These are phyloP conservation scores for Ellobius talpinus DNA, from an alignment of 2,113 vertebrate genomes.

Conservation along the genomic window DNA sequence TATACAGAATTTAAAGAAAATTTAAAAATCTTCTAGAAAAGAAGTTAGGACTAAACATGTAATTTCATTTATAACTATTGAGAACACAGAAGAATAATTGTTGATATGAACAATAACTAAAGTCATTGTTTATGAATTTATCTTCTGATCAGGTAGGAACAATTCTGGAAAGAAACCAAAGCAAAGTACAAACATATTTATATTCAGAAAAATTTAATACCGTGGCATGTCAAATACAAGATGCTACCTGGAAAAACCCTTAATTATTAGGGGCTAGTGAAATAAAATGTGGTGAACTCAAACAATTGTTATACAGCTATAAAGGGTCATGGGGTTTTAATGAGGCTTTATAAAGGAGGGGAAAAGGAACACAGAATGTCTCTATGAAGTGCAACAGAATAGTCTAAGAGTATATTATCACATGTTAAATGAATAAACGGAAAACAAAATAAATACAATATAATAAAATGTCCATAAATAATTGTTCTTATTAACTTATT, in stretches of 20 bases:
- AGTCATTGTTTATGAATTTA: background rate
- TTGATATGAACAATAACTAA: background rate
- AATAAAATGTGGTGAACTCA: background rate
- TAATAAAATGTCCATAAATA: background rate
- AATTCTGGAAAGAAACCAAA: background rate
- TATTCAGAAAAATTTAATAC: background rate
- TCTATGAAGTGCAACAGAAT: background rate
- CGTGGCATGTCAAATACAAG: background rate
- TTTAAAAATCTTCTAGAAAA: background rate
- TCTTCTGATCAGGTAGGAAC: background rate
- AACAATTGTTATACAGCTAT: background rate
- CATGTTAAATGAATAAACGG: background rate
- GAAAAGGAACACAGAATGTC: background rate
- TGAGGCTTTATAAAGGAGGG: background rate
- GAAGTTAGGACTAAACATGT: background rate
- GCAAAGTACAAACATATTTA: background rate
- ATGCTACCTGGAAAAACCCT: background rate
- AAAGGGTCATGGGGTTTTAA: background rate
- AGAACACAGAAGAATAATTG: background rate
- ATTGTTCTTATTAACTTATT: background rate
- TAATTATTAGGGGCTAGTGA: background rate
- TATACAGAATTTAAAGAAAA: background rate
- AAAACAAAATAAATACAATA: background rate
- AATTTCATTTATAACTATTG: background rate
- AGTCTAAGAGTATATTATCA: background rate